These are phyloP conservation scores for Bombyx huttoni DNA, from an alignment of 2,888 invertebrate species.

Conservation along the genomic window DNA sequence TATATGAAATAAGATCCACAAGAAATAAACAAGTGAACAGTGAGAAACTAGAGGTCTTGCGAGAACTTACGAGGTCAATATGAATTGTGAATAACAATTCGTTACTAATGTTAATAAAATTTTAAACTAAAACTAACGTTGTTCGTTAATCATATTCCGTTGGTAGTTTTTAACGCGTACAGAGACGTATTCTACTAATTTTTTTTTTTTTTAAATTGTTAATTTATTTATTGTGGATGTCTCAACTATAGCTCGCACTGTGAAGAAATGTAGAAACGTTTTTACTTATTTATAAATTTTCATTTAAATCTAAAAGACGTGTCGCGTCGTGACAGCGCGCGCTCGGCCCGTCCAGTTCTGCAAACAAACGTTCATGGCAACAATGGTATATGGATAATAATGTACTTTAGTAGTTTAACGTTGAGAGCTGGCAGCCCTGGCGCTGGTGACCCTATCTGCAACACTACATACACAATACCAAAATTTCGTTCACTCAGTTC, in stretches of 20 bases:
- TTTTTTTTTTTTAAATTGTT: background rate
- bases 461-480: constrained; percentile 59
- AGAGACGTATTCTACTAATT: background rate
- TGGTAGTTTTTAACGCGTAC: background rate
- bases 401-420: constrained; percentile 15
- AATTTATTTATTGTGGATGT: constrained; percentile 35
- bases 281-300: constrained; percentile 16
- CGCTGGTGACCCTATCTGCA: constrained; percentile 57
- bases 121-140: background rate
- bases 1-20: constrained; percentile 34
- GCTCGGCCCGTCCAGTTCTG: constrained; percentile 37
- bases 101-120: too few species aligned
- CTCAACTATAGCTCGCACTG: constrained; percentile 9
- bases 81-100: too few species aligned
- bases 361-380: constrained; percentile 67
- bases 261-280: constrained; percentile 16
- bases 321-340: constrained; percentile 29
- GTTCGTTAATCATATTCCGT: background rate
- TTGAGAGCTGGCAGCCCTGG: constrained; percentile 46
- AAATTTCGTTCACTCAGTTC: background rate
- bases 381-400: constrained; percentile 32
- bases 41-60: too few species aligned
- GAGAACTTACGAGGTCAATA: too few species aligned
- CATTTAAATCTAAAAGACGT: constrained; percentile 41
- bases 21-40: constrained; percentile 31